phyloP scores from a whole-genome alignment of 2,113 vertebrate species.

The Alces alces region DNA sequence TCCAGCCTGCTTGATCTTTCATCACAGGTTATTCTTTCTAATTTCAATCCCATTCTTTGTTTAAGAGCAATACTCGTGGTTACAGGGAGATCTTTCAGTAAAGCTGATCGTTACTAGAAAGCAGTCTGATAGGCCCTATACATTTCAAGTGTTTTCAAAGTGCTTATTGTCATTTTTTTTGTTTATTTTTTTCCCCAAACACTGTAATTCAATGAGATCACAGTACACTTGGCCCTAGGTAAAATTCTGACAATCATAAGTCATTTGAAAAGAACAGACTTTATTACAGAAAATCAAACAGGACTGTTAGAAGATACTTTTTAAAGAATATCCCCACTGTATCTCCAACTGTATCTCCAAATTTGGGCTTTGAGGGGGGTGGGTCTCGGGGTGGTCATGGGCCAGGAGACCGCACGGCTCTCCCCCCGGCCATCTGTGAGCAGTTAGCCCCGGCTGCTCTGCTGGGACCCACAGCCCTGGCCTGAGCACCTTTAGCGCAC shows the following conservation, averaged over 20 bases:
- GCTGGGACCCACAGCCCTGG: slow-evolving; percentile 34
- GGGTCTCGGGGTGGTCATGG: not conserved
- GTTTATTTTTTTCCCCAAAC: slow-evolving; percentile 30
- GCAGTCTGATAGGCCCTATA: slow-evolving; percentile 81
- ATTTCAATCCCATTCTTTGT: slow-evolving; percentile 79
- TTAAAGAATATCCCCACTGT: slow-evolving; percentile 63
- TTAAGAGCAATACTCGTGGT: slow-evolving; percentile 85
- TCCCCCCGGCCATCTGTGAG: slow-evolving; percentile 59
- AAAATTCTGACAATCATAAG: slow-evolving; percentile 86
- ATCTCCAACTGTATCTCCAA: slow-evolving; percentile 64
- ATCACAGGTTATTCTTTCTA: slow-evolving; percentile 81
- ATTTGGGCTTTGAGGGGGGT: not conserved
- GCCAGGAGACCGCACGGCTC: not conserved
- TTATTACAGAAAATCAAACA: slow-evolving; percentile 79
- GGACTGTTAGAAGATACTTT: slow-evolving; percentile 75
- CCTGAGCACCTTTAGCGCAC: slow-evolving; percentile 45
- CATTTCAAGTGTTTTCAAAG: slow-evolving; percentile 76
- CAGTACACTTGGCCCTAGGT: slow-evolving; percentile 75
- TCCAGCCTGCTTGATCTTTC: slow-evolving; percentile 80
- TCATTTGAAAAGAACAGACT: slow-evolving; percentile 78
- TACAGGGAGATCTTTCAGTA: slow-evolving; percentile 79
- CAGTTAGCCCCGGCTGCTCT: slow-evolving; percentile 55
- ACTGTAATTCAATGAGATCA: slow-evolving; percentile 69
- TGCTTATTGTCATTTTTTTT: slow-evolving; percentile 71
- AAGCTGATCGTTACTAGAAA: slow-evolving; percentile 77